Percentiles rank a stretch among this genome's conserved stretches.
Conservation (phyloP, 92 coral and sea anemone genomes). For the Epizoanthus fatuus region DNA sequence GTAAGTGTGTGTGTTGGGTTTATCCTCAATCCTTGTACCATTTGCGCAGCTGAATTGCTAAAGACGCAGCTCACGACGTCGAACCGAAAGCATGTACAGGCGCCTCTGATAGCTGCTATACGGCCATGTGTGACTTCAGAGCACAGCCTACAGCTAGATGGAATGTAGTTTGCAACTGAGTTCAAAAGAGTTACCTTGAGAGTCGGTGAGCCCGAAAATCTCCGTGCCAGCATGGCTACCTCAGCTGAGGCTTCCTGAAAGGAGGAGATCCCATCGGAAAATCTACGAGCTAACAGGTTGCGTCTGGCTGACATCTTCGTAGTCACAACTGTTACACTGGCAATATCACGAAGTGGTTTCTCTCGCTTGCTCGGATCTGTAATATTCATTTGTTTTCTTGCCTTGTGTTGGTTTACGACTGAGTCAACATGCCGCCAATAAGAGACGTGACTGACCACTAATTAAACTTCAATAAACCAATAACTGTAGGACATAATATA, state of each 20-base stretch:
- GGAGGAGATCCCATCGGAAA: slow-evolving; percentile 19
- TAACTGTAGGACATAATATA: neutral
- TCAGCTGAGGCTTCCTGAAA: neutral
- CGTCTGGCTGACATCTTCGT: slow-evolving; percentile 19
- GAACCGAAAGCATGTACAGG: too few relatives aligned
- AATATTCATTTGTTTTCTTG: slow-evolving; percentile 1
- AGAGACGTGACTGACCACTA: slow-evolving; percentile 8
- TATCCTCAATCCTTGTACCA: too few relatives aligned
- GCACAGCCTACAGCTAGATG: too few relatives aligned
- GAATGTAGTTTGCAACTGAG: too few relatives aligned
- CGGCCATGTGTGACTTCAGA: too few relatives aligned
- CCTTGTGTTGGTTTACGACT: slow-evolving; percentile 6
- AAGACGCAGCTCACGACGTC: neutral
- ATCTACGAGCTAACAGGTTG: slow-evolving; percentile 33
- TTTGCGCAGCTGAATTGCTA: neutral
- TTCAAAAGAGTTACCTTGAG: neutral
- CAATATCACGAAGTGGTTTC: neutral
- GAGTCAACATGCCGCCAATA: slow-evolving; percentile 25
- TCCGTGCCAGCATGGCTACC: neutral
- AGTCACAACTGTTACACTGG: neutral
- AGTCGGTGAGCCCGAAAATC: slow-evolving; percentile 6
- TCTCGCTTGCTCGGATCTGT: neutral
- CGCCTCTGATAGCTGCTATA: too few relatives aligned
- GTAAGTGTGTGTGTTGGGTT: too few relatives aligned
- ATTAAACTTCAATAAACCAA: slow-evolving; percentile 13